phyloP scores from a whole-genome alignment of 2,797 vertebrate genomes.

The Calcarius lapponicus region DNA sequence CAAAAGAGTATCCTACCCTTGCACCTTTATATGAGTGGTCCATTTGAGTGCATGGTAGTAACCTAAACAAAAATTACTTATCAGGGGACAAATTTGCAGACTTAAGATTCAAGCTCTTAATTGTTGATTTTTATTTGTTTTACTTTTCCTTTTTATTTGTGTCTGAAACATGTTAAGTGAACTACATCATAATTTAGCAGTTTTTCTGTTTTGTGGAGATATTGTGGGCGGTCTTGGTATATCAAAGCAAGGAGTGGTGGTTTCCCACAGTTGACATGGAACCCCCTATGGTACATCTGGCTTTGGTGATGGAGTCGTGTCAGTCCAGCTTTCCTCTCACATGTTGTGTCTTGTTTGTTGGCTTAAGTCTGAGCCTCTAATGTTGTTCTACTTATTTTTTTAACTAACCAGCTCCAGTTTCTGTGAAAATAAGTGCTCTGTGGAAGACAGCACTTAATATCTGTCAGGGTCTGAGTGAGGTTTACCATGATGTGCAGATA shows the following conservation, averaged over 20 bases:
- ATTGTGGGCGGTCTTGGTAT: rapidly evolving
- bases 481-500: neutral
- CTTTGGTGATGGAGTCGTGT: neutral
- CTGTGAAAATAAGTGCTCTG: neutral
- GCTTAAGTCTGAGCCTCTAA: neutral
- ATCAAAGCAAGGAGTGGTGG: neutral
- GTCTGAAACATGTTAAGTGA: neutral
- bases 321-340: neutral
- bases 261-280: neutral
- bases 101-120: neutral
- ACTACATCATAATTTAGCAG: neutral
- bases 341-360: neutral
- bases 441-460: neutral
- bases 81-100: neutral
- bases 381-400: constrained; percentile 7
- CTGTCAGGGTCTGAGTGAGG: neutral
- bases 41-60: neutral
- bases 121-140: neutral
- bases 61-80: neutral
- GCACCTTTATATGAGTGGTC: neutral
- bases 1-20: neutral
- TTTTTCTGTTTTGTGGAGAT: neutral
- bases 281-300: neutral
- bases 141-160: neutral
- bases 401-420: neutral